Percentiles rank a stretch among this genome's conserved stretches.
Conservation (phyloP, 2,113 vertebrate genomes). For the Numenius arquata region DNA sequence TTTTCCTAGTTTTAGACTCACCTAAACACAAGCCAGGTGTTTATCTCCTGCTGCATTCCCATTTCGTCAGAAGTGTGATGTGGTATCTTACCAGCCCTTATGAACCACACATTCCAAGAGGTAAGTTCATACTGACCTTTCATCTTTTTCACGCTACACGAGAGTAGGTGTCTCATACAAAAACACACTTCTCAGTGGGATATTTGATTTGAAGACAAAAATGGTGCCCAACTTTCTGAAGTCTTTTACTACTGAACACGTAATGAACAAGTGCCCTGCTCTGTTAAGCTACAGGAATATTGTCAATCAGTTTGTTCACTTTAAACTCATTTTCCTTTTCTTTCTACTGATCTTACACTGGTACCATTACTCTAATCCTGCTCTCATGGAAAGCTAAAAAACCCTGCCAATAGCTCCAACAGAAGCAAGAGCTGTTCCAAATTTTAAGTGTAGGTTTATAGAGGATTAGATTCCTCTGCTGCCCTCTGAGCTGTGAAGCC, state of each 20-base stretch:
- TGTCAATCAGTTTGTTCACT: not conserved
- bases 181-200: not conserved
- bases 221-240: not conserved
- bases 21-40: slow-evolving; percentile 4
- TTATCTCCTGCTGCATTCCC: slow-evolving; percentile 19
- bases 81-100: not conserved
- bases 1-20: not conserved
- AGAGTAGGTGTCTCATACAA: not conserved
- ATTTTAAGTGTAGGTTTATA: slow-evolving; percentile 23
- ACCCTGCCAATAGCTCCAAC: slow-evolving; percentile 17
- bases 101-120: not conserved
- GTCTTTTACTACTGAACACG: not conserved
- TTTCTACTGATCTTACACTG: not conserved
- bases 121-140: not conserved
- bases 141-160: not conserved
- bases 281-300: not conserved
- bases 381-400: not conserved
- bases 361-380: not conserved
- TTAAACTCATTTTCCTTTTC: not conserved
- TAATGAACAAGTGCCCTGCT: not conserved
- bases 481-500: slow-evolving; percentile 8
- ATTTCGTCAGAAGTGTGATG: not conserved
- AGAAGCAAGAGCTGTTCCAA: slow-evolving; percentile 28
- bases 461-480: slow-evolving; percentile 21
- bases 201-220: not conserved